Percentiles rank a stretch among this genome's conserved stretches.
phyloP scores from a whole-genome alignment of 2,113 vertebrate genomes.

The Hiodon alosoides region DNA sequence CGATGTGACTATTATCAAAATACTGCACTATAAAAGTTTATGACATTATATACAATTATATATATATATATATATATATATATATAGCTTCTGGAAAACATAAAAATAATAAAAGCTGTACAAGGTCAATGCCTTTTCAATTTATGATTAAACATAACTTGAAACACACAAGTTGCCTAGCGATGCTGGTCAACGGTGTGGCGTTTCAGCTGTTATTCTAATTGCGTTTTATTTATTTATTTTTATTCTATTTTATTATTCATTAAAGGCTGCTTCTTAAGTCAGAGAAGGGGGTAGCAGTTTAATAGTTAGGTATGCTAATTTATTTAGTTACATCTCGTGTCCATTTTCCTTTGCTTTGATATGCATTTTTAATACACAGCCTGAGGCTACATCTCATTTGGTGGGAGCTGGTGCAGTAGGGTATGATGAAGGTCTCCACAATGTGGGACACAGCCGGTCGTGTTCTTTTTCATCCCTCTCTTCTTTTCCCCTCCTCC shows the following conservation, averaged over 20 bases:
- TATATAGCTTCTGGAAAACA: slow-evolving; percentile 38
- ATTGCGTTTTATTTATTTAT: slow-evolving; percentile 40
- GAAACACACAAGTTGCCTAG: slow-evolving; percentile 24
- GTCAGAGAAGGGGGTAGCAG: slow-evolving; percentile 41
- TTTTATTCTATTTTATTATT: slow-evolving; percentile 57
- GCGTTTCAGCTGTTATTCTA: slow-evolving; percentile 28
- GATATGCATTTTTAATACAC: slow-evolving; percentile 98
- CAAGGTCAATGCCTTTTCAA: slow-evolving; percentile 18
- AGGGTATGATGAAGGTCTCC: slow-evolving; percentile 82
- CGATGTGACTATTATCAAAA: slow-evolving; percentile 15
- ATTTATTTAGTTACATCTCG: slow-evolving; percentile 81
- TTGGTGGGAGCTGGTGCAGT: slow-evolving; percentile 79
- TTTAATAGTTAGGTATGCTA: slow-evolving; percentile 74
- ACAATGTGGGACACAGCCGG: slow-evolving; percentile 72
- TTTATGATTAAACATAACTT: slow-evolving; percentile 43
- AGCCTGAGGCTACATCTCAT: slow-evolving; percentile 87
- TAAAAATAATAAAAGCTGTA: slow-evolving; percentile 23
- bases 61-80: background rate
- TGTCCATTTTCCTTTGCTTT: slow-evolving; percentile 92
- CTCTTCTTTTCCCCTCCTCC: slow-evolving; percentile 58
- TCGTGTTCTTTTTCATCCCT: slow-evolving; percentile 54
- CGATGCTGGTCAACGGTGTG: slow-evolving; percentile 22
- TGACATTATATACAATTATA: too few species aligned
- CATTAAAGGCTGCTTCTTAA: slow-evolving; percentile 47
- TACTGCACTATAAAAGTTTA: too few species aligned